Conservation (phyloP, 1,140 invertebrate species). For the Ridgeia piscesae region DNA sequence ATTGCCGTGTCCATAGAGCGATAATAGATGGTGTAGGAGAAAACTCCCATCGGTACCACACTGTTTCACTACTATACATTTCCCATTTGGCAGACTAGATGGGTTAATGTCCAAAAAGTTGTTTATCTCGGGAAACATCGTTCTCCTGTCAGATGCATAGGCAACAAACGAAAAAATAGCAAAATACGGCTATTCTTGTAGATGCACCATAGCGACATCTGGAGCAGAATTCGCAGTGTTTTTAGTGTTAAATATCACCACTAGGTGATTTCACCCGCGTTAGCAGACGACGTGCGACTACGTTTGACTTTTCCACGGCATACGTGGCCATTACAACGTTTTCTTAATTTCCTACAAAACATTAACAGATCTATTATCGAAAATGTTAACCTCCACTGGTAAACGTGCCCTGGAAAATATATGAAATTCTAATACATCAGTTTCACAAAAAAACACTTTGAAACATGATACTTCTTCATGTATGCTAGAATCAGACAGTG, state of each 20-base stretch:
- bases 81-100: not conserved
- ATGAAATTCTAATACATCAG: too few species aligned
- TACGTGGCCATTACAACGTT: too few species aligned
- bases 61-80: not conserved
- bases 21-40: not conserved
- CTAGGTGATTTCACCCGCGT: not conserved
- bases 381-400: too few species aligned
- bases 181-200: not conserved
- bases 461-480: too few species aligned
- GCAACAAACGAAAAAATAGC: not conserved
- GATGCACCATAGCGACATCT: not conserved
- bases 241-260: not conserved
- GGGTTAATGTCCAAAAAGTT: not conserved
- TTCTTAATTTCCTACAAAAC: too few species aligned
- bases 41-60: not conserved
- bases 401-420: too few species aligned
- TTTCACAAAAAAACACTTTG: too few species aligned
- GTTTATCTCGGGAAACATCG: not conserved
- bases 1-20: not conserved
- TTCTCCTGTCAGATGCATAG: not conserved
- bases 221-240: not conserved
- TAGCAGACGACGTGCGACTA: not conserved
- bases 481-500: too few species aligned
- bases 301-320: too few species aligned
- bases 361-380: too few species aligned